Percentiles rank a stretch among this genome's conserved stretches.
Conservation (phyloP, 2,113 vertebrate genomes). For the Archocentrus centrarchus region DNA sequence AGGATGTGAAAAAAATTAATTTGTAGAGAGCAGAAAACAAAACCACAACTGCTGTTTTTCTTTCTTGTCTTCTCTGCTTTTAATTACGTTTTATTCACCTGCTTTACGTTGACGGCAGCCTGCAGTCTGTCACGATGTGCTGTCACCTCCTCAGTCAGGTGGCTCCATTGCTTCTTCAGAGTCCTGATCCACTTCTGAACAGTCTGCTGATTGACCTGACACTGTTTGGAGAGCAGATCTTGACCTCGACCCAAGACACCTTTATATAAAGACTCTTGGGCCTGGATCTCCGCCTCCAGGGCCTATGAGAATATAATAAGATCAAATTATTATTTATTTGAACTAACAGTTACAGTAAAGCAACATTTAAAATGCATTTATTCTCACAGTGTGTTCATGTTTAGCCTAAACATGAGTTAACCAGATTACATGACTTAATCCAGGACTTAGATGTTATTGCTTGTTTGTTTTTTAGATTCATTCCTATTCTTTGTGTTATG, state of each 20-base stretch:
- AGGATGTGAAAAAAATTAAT: neutral
- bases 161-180: constrained; percentile 84
- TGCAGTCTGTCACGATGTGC: constrained; percentile 77
- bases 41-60: neutral
- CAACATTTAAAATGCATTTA: neutral
- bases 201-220: constrained; percentile 23
- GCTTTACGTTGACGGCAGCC: constrained; percentile 80
- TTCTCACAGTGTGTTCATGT: neutral
- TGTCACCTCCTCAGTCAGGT: constrained; percentile 76
- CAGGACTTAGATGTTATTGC: neutral
- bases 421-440: neutral
- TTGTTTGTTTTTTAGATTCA: neutral
- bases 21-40: neutral
- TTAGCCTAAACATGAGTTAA: neutral
- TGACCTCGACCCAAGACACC: constrained; percentile 80
- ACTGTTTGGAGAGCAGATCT: constrained; percentile 78
- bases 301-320: constrained; percentile 62
- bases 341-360: neutral
- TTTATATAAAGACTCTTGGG: constrained; percentile 79
- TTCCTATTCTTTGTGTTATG: neutral
- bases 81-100: neutral
- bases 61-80: neutral
- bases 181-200: constrained; percentile 80
- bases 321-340: neutral
- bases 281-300: constrained; percentile 84